Conservation (phyloP, 1,140 invertebrate species). For the Camponotus pennsylvanicus region DNA sequence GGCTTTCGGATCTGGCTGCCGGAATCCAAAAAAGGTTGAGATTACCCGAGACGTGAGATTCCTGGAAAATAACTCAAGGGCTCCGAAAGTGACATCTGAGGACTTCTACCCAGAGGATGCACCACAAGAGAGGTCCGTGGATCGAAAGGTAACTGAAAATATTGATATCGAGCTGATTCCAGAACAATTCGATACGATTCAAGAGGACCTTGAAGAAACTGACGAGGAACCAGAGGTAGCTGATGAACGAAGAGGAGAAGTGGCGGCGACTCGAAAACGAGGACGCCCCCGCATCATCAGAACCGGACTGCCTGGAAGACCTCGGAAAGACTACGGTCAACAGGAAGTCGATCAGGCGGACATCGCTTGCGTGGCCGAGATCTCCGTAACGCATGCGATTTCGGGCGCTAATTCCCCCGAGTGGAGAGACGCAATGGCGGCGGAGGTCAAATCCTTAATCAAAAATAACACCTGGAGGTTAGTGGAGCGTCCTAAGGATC, state of each 20-base stretch:
- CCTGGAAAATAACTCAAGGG: not conserved
- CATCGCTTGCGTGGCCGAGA: not conserved
- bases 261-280: not conserved
- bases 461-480: not conserved
- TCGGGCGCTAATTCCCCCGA: too few species aligned
- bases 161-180: too few species aligned
- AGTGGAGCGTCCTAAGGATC: not conserved
- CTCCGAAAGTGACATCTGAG: too few species aligned
- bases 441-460: not conserved
- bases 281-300: not conserved
- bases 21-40: not conserved
- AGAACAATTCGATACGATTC: not conserved
- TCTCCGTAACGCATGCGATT: not conserved
- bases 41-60: not conserved
- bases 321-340: not conserved
- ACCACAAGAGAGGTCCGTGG: too few species aligned
- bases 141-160: too few species aligned
- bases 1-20: slow-evolving; percentile 25
- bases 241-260: too few species aligned
- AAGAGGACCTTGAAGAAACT: not conserved
- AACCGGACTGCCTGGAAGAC: not conserved
- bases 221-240: not conserved
- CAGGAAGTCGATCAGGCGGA: not conserved
- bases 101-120: not conserved
- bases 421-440: not conserved